phyloP scores from a whole-genome alignment of 92 coral and sea anemone species.

The Parazoanthus atlanticus region DNA sequence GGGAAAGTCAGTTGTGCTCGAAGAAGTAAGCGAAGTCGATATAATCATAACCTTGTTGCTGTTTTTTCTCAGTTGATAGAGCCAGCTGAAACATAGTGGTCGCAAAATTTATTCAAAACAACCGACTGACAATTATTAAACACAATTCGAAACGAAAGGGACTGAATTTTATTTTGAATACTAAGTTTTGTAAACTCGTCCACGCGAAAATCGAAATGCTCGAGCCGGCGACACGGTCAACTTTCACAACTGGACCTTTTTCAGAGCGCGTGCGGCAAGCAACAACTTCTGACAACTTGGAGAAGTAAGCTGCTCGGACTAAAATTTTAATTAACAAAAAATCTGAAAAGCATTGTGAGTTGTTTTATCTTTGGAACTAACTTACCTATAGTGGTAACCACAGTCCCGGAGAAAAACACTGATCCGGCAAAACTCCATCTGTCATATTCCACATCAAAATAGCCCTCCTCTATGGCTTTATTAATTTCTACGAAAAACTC shows the following conservation, averaged over 20 bases:
- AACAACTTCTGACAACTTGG: neutral
- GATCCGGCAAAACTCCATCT: conserved; percentile 99
- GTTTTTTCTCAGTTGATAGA: conserved; percentile 21
- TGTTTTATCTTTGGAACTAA: neutral
- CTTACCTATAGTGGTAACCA: conserved; percentile 97
- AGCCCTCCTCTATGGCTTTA: conserved; percentile 97
- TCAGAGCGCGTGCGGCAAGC: neutral
- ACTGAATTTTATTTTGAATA: conserved; percentile 3
- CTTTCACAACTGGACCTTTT: neutral
- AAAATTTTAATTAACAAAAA: conserved; percentile 1
- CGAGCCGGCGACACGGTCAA: neutral
- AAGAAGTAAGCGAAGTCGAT: neutral
- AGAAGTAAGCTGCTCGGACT: neutral
- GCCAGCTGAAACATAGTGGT: neutral
- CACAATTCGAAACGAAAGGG: conserved; percentile 15
- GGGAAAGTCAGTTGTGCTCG: neutral
- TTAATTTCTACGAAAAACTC: conserved; percentile 83
- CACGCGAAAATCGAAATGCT: neutral
- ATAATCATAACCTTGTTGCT: neutral
- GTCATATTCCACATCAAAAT: conserved; percentile 89
- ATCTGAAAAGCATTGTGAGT: neutral
- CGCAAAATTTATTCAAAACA: conserved; percentile 44
- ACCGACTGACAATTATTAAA: conserved; percentile 11
- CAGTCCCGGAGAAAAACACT: conserved; percentile 95
- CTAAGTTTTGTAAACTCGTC: conserved; percentile 1